Evolutionary conservation across 1,140 invertebrate genomes (phyloP).

Genomic region (Trichonephila clavata): DNA sequence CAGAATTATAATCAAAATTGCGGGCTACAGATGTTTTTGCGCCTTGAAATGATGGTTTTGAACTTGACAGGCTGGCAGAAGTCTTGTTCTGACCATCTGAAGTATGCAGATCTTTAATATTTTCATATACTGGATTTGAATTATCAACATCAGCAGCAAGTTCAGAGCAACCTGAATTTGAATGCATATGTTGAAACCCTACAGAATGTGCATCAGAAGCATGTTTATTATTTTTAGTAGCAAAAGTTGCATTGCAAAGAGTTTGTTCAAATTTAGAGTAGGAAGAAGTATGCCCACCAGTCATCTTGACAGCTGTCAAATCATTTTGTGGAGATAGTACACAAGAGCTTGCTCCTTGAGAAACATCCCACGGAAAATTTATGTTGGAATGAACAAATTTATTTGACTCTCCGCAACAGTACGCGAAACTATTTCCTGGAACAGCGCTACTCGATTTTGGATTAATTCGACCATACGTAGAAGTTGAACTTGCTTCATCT

Average conservation of each 20-base stretch:
- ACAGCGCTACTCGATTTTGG: conserved; percentile 4
- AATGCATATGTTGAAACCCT: not conserved
- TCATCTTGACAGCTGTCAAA: not conserved
- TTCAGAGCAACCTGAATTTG: not conserved
- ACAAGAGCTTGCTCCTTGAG: conserved; percentile 15
- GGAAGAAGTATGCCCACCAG: not conserved
- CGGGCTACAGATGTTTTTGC: not conserved
- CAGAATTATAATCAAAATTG: conserved; percentile 31
- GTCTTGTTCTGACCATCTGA: conserved; percentile 24
- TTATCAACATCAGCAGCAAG: not conserved
- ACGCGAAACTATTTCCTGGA: conserved; percentile 64
- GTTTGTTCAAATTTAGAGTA: not conserved
- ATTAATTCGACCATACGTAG: conserved; percentile 65
- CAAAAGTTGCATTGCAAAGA: not conserved
- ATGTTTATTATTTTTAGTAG: not conserved
- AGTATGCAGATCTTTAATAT: conserved; percentile 55
- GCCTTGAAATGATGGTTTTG: not conserved
- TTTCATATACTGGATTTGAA: conserved; percentile 65
- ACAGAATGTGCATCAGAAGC: not conserved
- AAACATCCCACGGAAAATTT: conserved; percentile 60
- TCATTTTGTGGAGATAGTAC: not conserved
- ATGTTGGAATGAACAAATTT: conserved; percentile 64
- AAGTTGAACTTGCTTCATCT: conserved; percentile 40
- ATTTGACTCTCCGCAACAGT: conserved; percentile 67
- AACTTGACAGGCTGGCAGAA: not conserved